Base-by-base conservation (phyloP, 2,888 invertebrate genomes). In the Zhuqinia jingwanae region DNA sequence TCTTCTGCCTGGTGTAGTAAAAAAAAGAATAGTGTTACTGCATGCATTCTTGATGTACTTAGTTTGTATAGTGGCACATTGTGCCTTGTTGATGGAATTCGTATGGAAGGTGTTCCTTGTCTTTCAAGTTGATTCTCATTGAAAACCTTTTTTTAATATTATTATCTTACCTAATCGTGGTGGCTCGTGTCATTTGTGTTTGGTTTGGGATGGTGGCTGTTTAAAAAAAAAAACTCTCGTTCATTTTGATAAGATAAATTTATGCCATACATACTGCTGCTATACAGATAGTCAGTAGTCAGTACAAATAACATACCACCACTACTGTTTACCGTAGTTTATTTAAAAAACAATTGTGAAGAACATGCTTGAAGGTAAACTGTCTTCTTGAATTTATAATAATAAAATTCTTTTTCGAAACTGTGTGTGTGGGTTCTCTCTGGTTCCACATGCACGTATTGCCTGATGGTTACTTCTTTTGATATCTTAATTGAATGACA, bases 401-500 rank as follows among this genome's bases (percentile, higher is more conserved):
- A 36, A 36, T 36, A 36, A 36, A n/a, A n/a, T n/a, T 36, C 8
- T 76, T 83, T 73, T 73, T 63, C 56, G 56, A 22, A n/a, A 53
- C 65, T 58, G 11, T 36, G 20, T 13, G 15, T 10, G 15, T 50
- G 13, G 25, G 22, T 60, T 3, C 11, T 27, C 30, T 63, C 30
- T 30, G n/a, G 30, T 73, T 20, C 17, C 42, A 22, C 22, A 27
- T 27, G 50, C 36, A 36, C 3, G 36, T 20, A 22, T 17, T 47
- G 45, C n/a, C 42, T 58, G 81, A 27, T 68, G 27, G 68, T 47
- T 22, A 22, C 53, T 30, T 68, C 47, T 70, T 80, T 75, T 87
- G 87, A 87, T 81, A 80, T 82, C 87, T 87, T 87, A 87, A 87
- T 87, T 87, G 87, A 81, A 87, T 81, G 73, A 80, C 73, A 58